A percentile compares a stretch with the other conserved stretches of the same genome.
Conservation (phyloP, 1,140 invertebrate species). For the Scaptomyza pallida region DNA sequence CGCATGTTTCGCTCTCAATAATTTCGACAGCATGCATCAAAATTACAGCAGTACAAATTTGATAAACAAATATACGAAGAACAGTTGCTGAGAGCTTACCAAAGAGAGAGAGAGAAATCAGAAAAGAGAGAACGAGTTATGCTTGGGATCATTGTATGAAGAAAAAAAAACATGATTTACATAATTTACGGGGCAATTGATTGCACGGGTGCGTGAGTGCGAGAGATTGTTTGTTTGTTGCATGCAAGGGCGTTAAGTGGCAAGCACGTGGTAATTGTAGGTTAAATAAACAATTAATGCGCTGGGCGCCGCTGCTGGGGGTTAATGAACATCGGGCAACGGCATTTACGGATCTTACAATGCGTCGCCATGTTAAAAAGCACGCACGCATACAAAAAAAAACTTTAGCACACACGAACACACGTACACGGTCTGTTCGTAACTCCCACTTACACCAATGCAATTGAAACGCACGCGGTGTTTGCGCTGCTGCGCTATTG, state of each 20-base stretch:
- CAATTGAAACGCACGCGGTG: conserved; percentile 74
- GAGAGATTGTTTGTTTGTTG: conserved; percentile 45
- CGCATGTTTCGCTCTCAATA: conserved; percentile 33
- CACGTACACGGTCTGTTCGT: conserved; percentile 19
- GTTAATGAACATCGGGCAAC: conserved; percentile 72
- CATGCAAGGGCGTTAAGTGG: conserved; percentile 41
- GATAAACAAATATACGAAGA: conserved; percentile 12
- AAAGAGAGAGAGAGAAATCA: conserved; percentile 4
- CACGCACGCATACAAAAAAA: conserved; percentile 22
- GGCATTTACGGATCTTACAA: conserved; percentile 19
- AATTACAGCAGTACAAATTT: conserved; percentile 45
- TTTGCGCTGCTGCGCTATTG: conserved; percentile 8
- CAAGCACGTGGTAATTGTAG: conserved; percentile 81
- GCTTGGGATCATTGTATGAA: conserved; percentile 5
- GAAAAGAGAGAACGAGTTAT: conserved; percentile 12
- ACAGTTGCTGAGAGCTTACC: neutral
- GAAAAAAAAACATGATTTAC: conserved; percentile 75
- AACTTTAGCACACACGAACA: conserved; percentile 7
- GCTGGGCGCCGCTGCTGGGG: conserved; percentile 43
- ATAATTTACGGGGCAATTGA: conserved; percentile 50
- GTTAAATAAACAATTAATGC: conserved; percentile 66
- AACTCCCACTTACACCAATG: conserved; percentile 56
- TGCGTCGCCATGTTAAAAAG: conserved; percentile 65
- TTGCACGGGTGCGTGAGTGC: conserved; percentile 21
- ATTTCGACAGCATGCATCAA: conserved; percentile 48